A percentile compares a stretch with the other conserved stretches of the same genome.
Evolutionary conservation across 2,888 invertebrate genomes (phyloP).

Genomic region (Aphodius granarius): DNA sequence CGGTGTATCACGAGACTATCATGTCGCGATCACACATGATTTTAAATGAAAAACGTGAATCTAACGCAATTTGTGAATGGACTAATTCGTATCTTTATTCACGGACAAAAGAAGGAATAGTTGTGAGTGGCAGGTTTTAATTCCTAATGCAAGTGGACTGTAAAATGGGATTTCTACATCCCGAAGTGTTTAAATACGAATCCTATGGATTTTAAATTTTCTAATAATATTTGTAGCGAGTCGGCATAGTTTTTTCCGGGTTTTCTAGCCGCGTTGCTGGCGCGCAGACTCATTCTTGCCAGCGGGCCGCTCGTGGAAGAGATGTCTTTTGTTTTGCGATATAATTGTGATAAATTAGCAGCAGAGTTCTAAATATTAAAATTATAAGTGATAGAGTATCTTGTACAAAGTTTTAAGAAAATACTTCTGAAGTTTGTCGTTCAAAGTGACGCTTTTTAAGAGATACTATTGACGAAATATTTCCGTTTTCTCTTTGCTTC

Average conservation of each 20-base stretch:
- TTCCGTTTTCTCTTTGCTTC: slow-evolving; percentile 9
- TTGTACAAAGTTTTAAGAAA: slow-evolving; percentile 16
- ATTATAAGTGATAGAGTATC: slow-evolving; percentile 19
- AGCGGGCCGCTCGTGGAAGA: background rate
- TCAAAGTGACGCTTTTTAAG: slow-evolving; percentile 1
- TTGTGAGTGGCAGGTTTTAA: background rate
- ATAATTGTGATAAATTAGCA: slow-evolving; percentile 24
- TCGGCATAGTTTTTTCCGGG: background rate
- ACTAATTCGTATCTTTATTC: no score
- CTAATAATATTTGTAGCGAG: slow-evolving; percentile 10
- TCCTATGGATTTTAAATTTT: slow-evolving; percentile 23
- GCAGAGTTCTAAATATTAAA: slow-evolving; percentile 24
- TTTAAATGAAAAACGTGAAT: no score
- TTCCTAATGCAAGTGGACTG: slow-evolving; percentile 18
- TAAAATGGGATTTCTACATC: slow-evolving; percentile 1
- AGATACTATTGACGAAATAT: slow-evolving; percentile 3
- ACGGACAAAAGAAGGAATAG: no score
- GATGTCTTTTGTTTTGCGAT: slow-evolving; percentile 19
- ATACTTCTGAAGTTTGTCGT: background rate
- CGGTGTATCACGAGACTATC: no score
- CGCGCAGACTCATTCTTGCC: background rate
- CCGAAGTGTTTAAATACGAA: slow-evolving; percentile 3
- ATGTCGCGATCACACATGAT: no score
- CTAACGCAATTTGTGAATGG: no score
- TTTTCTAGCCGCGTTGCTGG: background rate